Percentiles rank a stretch among this genome's conserved stretches.
phyloP scores from a whole-genome alignment of 2,113 vertebrate genomes.

The Hiodon tergisus region DNA sequence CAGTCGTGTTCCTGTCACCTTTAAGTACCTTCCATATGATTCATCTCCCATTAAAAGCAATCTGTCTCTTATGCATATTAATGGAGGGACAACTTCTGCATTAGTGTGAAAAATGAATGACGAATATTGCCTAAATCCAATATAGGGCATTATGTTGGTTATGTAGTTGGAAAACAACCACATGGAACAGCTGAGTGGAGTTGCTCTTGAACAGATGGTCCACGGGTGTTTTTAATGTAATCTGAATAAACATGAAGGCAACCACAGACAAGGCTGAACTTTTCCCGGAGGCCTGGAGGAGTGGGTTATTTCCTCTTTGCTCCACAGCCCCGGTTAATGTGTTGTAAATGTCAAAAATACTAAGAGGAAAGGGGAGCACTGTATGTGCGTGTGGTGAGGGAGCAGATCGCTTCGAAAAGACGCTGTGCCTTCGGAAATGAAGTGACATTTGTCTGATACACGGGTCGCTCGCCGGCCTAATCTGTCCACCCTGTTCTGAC shows the following conservation, averaged over 20 bases:
- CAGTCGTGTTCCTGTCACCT: not conserved
- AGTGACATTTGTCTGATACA: conserved; percentile 7
- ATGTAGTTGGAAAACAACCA: not conserved
- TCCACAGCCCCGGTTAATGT: not conserved
- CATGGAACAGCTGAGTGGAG: not conserved
- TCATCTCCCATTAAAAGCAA: not conserved
- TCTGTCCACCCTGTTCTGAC: too few species aligned
- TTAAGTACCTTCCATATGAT: not conserved
- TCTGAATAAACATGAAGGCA: not conserved
- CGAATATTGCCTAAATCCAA: not conserved
- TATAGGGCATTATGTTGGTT: not conserved
- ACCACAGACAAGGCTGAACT: not conserved
- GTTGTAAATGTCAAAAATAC: conserved; percentile 15
- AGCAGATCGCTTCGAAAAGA: not conserved
- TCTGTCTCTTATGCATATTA: not conserved
- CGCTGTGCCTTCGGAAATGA: conserved; percentile 3
- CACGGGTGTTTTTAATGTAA: not conserved
- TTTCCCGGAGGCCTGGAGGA: not conserved
- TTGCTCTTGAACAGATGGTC: not conserved
- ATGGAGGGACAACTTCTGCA: not conserved
- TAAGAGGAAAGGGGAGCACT: not conserved
- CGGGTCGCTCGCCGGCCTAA: too few species aligned
- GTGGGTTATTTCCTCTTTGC: not conserved
- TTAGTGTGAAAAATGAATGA: not conserved
- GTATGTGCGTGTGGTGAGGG: not conserved